Conservation (phyloP, 2,113 vertebrate species). For the Salvelinus sp. region DNA sequence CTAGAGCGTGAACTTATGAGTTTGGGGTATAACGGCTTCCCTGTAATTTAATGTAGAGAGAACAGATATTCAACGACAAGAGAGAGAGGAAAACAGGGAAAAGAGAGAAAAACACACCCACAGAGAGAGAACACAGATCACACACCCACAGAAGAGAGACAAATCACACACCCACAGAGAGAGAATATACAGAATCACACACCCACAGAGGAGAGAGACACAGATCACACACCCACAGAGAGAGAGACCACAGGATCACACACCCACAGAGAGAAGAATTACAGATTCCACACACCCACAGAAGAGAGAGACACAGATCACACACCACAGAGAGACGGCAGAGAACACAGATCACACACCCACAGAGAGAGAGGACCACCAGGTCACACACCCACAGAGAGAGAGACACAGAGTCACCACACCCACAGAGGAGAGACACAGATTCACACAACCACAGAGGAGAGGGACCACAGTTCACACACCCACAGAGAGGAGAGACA, state of each 20-base stretch:
- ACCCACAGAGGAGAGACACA: too few relatives aligned
- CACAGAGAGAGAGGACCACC: neutral
- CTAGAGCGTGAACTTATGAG: constrained; percentile 23
- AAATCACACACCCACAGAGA: too few relatives aligned
- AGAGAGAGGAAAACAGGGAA: neutral
- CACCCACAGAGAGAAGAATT: too few relatives aligned
- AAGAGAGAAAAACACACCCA: neutral
- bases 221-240: neutral
- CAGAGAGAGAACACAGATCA: neutral
- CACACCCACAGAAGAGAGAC: too few relatives aligned
- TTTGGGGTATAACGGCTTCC: neutral
- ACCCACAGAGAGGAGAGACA: too few relatives aligned
- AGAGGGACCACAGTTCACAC: neutral
- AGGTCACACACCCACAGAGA: too few relatives aligned
- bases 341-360: too few relatives aligned
- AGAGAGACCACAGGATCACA: neutral
- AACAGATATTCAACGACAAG: neutral
- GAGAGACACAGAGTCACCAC: neutral
- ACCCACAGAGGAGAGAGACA: too few relatives aligned
- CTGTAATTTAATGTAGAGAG: constrained; percentile 17
- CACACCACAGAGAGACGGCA: too few relatives aligned
- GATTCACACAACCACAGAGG: neutral
- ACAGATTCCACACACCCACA: too few relatives aligned
- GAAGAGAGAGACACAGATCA: neutral
- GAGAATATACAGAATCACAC: neutral